Base-by-base conservation (phyloP, 1,140 invertebrate species). In the Danaus plexippus region DNA sequence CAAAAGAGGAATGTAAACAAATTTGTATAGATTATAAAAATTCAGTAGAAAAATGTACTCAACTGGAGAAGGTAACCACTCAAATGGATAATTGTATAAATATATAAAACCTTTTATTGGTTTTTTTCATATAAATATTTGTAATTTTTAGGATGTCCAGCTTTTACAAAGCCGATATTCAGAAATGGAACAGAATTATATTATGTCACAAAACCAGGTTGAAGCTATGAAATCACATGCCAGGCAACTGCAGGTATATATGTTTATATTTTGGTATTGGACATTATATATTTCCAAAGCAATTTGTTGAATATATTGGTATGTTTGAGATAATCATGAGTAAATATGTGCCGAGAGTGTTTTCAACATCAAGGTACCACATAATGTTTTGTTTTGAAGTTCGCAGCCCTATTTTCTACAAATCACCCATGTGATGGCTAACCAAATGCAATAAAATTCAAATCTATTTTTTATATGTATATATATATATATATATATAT, bases 1-100 rank as follows among this genome's bases (percentile, higher is more conserved):
- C 76, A 32, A 80, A 74, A 64, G 74, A 76, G 52, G 75, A 80
- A 59, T 76, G 69, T 64, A 78, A 72, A 67, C 54, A 74, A 64
- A 68, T 66, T 32, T 77, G 74, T 54, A 69, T 77, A 54, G 69
- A 80, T 48, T 77, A 76, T 47, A 71, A 71, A 53, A 66, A 66
- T 13, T 61, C 63, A 43, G 59, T 73, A 54, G 71, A 80, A 52
- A 71, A 71, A 59, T 71, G 66, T 66, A 45, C 59, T 15, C 43
- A 54, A 47, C 51, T 78, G 47, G 77, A 80, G 66, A 74, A 75
- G 54, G 79, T 81, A 61, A 52, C 64, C 54, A 50, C 53, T 55
- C 50, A 43, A 44, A 32, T 32, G 7, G 22, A 32, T 32, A 0
- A 32, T 32, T 32, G 2, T 32, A 6, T 32, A 32, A 32, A 32